Evolutionary conservation across 1,140 invertebrate species (phyloP).

Genomic region (Hormaphis cornu): DNA sequence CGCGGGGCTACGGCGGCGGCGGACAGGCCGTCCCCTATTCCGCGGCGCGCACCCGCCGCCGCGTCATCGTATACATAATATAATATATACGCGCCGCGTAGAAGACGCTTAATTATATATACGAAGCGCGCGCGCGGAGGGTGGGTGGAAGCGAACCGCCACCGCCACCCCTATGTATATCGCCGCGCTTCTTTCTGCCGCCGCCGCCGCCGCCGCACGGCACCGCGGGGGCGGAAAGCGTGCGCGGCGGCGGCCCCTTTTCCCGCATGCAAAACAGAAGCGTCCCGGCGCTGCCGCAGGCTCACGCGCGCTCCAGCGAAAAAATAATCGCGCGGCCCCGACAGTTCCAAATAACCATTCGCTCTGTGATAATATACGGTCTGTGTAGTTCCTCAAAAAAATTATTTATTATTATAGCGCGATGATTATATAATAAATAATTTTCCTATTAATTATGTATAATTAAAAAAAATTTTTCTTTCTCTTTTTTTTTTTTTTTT

Average conservation of each 20-base stretch:
- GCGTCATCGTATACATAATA: too few relatives aligned
- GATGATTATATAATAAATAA: slow-evolving; percentile 8
- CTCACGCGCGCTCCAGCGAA: slow-evolving; percentile 27
- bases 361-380: slow-evolving; percentile 33
- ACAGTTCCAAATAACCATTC: slow-evolving; percentile 32
- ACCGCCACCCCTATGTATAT: not conserved
- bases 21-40: not conserved
- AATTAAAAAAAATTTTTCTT: too few relatives aligned
- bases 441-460: not conserved
- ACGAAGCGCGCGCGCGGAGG: slow-evolving; percentile 6
- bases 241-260: slow-evolving; percentile 22
- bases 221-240: not conserved
- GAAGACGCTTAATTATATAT: slow-evolving; percentile 32
- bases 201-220: not conserved
- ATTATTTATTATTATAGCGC: not conserved
- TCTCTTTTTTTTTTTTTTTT: not conserved
- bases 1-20: not conserved
- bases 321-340: slow-evolving; percentile 24
- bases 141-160: not conserved
- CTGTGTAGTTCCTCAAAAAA: slow-evolving; percentile 30
- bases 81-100: too few relatives aligned
- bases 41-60: not conserved
- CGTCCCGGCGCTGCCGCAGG: slow-evolving; percentile 32
- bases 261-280: slow-evolving; percentile 30
- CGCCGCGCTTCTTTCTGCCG: not conserved